Conservation (phyloP, 2,113 vertebrate species). For the Pedetes capensis region DNA sequence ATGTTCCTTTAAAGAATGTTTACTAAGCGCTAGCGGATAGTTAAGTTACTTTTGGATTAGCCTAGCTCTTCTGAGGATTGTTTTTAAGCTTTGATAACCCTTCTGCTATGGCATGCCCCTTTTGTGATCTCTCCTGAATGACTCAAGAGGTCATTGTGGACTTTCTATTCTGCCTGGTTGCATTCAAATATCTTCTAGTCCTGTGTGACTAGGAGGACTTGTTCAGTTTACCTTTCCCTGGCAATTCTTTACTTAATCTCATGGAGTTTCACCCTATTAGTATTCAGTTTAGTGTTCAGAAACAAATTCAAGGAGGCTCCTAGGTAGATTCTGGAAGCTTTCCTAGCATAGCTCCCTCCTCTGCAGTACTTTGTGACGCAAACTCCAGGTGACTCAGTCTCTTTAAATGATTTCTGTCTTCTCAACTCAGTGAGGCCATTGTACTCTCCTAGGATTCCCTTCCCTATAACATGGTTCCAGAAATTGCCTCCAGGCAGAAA, state of each 20-base stretch:
- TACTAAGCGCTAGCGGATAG: background rate
- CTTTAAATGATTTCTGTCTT: background rate
- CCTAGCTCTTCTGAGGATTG: background rate
- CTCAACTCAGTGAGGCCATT: background rate
- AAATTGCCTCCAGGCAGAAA: background rate
- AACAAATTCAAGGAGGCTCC: background rate
- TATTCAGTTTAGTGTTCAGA: background rate
- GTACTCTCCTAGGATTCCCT: background rate
- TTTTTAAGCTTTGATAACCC: background rate
- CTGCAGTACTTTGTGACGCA: background rate
- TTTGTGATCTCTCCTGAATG: background rate
- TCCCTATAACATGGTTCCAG: background rate
- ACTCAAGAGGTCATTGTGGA: background rate
- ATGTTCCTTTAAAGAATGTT: background rate
- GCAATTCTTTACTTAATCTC: background rate
- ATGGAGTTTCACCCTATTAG: background rate
- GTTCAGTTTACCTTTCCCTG: background rate
- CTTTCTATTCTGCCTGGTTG: background rate
- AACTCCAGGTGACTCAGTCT: background rate
- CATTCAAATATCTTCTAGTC: background rate
- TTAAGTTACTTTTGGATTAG: background rate
- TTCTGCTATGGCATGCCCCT: background rate
- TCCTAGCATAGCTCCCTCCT: background rate
- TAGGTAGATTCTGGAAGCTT: background rate
- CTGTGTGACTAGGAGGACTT: background rate